phyloP scores from a whole-genome alignment of 2,797 vertebrate species.

The Rhynchonycteris naso region DNA sequence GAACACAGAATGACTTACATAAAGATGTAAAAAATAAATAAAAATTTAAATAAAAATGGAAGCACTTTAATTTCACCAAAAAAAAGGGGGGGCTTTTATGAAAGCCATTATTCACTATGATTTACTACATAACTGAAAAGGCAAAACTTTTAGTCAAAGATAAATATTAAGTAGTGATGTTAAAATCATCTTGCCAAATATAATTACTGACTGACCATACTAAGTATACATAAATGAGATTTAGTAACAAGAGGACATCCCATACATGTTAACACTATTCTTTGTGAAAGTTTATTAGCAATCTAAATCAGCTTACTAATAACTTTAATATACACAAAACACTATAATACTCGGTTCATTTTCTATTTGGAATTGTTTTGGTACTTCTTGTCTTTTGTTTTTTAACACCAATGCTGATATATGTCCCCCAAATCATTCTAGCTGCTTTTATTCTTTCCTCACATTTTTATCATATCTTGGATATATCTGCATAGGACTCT shows the following conservation, averaged over 20 bases:
- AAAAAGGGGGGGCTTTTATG: constrained; percentile 61
- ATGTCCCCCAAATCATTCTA: neutral
- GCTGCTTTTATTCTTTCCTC: neutral
- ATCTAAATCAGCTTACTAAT: constrained; percentile 79
- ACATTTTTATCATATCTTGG: neutral
- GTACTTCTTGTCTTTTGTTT: constrained; percentile 62
- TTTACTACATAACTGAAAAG: constrained; percentile 63
- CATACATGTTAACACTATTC: constrained; percentile 67
- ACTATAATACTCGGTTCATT: constrained; percentile 56
- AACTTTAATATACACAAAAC: constrained; percentile 77
- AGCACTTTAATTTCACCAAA: neutral
- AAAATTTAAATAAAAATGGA: neutral
- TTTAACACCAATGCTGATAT: constrained; percentile 76
- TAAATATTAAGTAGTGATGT: constrained; percentile 74
- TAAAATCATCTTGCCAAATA: constrained; percentile 74
- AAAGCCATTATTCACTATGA: constrained; percentile 75
- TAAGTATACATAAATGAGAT: constrained; percentile 70
- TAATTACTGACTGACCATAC: constrained; percentile 46
- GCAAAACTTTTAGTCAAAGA: constrained; percentile 70
- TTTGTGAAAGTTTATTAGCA: constrained; percentile 70
- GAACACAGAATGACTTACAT: neutral
- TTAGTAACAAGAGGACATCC: constrained; percentile 73
- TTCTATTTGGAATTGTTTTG: constrained; percentile 74
- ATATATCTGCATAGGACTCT: neutral
- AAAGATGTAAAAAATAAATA: constrained; percentile 12